Percentiles rank a stretch among this genome's conserved stretches.
phyloP scores from a whole-genome alignment of 2,888 invertebrate genomes.

The Pandemis heparana region DNA sequence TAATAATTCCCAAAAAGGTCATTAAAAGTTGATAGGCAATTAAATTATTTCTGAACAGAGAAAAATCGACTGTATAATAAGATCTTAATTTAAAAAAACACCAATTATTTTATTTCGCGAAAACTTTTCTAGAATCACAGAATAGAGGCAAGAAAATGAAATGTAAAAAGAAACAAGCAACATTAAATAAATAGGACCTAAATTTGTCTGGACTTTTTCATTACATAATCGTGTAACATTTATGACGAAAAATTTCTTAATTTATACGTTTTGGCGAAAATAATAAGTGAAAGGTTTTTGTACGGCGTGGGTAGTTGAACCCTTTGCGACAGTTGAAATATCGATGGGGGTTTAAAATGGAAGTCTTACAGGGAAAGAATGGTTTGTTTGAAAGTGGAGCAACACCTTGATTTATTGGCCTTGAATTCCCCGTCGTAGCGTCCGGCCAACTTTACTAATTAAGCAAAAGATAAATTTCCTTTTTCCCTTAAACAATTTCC shows the following conservation, averaged over 20 bases:
- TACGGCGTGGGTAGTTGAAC: constrained; percentile 9
- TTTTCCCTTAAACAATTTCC: constrained; percentile 80
- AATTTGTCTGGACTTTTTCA: not conserved
- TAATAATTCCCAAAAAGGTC: too few species aligned
- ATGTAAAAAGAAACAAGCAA: not conserved
- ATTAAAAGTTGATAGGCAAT: too few species aligned
- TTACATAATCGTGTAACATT: not conserved
- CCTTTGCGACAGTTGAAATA: constrained; percentile 60
- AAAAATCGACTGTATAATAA: too few species aligned
- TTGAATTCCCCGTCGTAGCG: constrained; percentile 72
- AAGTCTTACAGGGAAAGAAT: constrained; percentile 66
- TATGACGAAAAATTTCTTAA: not conserved
- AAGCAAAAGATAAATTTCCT: constrained; percentile 84
- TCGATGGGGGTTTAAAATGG: constrained; percentile 64
- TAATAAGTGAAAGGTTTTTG: constrained; percentile 14
- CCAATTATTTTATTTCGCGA: not conserved
- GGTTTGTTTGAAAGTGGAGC: constrained; percentile 65
- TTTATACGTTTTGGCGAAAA: not conserved
- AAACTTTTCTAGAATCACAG: not conserved
- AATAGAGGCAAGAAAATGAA: not conserved
- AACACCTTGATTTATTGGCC: constrained; percentile 82
- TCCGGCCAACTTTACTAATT: constrained; percentile 81
- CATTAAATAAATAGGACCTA: not conserved
- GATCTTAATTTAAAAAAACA: not conserved
- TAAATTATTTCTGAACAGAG: too few species aligned